These are phyloP conservation scores for Aegithalos caudatus DNA, from an alignment of 2,113 vertebrate genomes.

Conservation along the genomic window DNA sequence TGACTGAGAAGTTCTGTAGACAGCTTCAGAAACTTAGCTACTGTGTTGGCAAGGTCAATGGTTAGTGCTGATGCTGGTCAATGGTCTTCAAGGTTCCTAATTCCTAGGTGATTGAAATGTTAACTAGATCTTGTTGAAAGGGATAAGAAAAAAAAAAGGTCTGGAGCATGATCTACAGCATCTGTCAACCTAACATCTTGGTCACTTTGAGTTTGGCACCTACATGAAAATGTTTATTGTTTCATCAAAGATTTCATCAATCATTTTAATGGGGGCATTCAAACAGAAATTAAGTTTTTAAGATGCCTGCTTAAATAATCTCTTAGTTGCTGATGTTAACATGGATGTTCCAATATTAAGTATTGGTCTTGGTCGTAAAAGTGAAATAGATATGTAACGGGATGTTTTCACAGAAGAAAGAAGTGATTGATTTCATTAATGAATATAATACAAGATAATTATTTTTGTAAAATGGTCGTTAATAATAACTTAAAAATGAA, in stretches of 20 bases:
- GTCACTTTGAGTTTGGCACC: background rate
- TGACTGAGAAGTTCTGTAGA: background rate
- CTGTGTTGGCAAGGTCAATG: background rate
- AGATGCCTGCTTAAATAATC: background rate
- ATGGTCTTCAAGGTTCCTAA: background rate
- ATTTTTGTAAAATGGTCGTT: background rate
- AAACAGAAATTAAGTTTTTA: background rate
- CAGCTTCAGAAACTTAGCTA: background rate
- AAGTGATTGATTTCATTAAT: background rate
- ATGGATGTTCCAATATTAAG: background rate
- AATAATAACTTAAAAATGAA: background rate
- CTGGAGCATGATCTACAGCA: background rate
- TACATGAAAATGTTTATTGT: background rate
- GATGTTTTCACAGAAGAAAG: background rate
- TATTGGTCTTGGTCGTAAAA: background rate
- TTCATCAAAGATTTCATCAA: background rate
- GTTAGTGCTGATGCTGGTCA: background rate
- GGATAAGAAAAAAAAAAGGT: too few species aligned
- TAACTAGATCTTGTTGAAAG: background rate
- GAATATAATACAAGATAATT: background rate
- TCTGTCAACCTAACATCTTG: background rate
- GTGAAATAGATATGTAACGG: background rate
- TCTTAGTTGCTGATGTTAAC: background rate
- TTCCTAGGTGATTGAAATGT: background rate
- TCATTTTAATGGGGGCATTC: background rate